phyloP scores from a whole-genome alignment of 2,113 vertebrate genomes.

The Lagopus muta region DNA sequence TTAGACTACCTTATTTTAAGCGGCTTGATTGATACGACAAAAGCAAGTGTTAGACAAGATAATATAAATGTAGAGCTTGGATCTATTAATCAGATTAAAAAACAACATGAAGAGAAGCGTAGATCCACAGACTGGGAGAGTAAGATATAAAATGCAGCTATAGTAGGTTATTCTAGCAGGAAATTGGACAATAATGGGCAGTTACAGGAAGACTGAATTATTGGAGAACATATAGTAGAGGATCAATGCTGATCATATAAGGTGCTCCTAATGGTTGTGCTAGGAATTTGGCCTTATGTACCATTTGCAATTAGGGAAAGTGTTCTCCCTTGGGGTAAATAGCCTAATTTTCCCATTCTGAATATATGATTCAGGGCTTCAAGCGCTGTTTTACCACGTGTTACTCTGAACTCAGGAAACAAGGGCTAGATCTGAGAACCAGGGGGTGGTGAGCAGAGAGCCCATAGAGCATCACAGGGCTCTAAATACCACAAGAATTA shows the following conservation, averaged over 20 bases:
- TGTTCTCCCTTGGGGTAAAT: background rate
- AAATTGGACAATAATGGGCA: conserved; percentile 1
- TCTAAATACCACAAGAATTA: background rate
- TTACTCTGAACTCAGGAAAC: rapidly evolving
- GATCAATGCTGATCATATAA: background rate
- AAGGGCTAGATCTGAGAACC: too few species aligned
- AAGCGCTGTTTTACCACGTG: background rate
- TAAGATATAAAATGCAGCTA: background rate
- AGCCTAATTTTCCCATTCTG: background rate
- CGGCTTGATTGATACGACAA: conserved; percentile 24
- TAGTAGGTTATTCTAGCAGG: background rate
- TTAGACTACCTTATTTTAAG: background rate
- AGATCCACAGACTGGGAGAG: background rate
- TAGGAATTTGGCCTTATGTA: background rate
- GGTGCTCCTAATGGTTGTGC: background rate
- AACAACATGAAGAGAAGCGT: conserved; percentile 7
- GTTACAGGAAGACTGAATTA: background rate
- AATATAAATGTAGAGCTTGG: conserved; percentile 19
- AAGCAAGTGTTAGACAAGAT: conserved; percentile 41
- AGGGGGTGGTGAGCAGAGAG: background rate
- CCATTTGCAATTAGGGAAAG: background rate
- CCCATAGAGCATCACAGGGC: background rate
- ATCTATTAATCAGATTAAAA: conserved; percentile 56
- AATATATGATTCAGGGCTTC: background rate
- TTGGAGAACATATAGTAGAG: background rate